Evolutionary conservation across 1,140 invertebrate species (phyloP), one percentile per base, ranked within the genome.

Genomic region (Dolichoris vasculosae): DNA sequence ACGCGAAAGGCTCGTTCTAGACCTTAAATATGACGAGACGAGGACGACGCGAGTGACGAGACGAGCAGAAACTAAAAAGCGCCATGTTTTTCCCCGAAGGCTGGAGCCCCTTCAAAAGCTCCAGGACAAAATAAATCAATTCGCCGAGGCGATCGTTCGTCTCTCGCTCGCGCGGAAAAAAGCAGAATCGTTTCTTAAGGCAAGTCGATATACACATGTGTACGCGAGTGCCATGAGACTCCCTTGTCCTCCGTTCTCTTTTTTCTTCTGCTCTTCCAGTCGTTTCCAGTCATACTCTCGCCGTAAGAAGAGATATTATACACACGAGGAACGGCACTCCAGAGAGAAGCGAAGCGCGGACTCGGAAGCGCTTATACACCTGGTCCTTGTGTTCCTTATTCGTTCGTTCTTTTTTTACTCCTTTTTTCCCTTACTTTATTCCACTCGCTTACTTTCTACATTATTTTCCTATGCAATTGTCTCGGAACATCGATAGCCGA

Each of bases 171-270:
- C 38, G 4, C 1, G 43, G 4, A 69, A 69, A 81, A 80, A 30
- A 77, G 75, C n/a, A 17, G 48, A 77, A 77, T 77, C 75, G 75
- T 26, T 77, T 77, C 23, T 43, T 46, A 35, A 77, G 46, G 75
- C 46, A 15, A 43, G 11, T 77, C 46, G n/a, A 77, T 51, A 35
- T n/a, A 55, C 48, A 43, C 69, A 20, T n/a, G 35, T 17, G 9
- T 3, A n/a, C 17, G 43, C 46, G 75, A 73, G 43, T 77, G 75
- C 75, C 48, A 77, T 55, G 75, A 38, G 75, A 77, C 43, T 77
- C 40, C 75, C 75, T 20, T 77, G 43, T 77, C 46, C 48, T 77
- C 75, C 9, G 35, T 43, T 43, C 69, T 73, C 69, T 26, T 73
- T 43, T 73, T 73, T 43, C 69, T 15, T 64, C 23, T 17, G 4